Percentiles rank a stretch among this genome's conserved stretches.
Evolutionary conservation across 2,888 invertebrate genomes (phyloP).

Genomic region (Anthoptus insignis): DNA sequence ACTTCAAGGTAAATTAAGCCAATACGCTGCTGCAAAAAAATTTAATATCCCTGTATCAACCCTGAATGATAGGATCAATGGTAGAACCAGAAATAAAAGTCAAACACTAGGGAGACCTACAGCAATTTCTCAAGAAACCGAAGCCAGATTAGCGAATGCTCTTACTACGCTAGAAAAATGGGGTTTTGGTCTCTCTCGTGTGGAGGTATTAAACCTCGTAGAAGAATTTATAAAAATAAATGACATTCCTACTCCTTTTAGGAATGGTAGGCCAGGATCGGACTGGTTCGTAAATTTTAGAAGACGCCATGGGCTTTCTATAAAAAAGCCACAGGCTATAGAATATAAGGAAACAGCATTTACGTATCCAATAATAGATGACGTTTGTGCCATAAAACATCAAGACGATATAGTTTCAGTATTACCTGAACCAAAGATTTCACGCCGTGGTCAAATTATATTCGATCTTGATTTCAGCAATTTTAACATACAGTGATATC

Average conservation of each 20-base stretch:
- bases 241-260: constrained; percentile 53
- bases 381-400: constrained; percentile 17
- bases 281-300: constrained; percentile 57
- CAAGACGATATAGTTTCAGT: constrained; percentile 38
- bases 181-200: constrained; percentile 58
- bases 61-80: background rate
- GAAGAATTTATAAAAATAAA: constrained; percentile 52
- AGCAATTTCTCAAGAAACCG: constrained; percentile 34
- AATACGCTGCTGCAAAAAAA: background rate
- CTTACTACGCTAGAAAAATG: constrained; percentile 54
- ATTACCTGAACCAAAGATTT: constrained; percentile 37
- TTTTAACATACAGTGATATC: background rate
- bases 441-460: constrained; percentile 22
- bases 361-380: background rate
- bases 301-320: constrained; percentile 54
- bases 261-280: constrained; percentile 53
- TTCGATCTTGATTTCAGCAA: background rate
- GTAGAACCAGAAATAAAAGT: background rate
- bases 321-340: constrained; percentile 62
- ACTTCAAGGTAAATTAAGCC: too few species aligned
- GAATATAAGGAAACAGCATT: too few species aligned
- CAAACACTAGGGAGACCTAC: constrained; percentile 1
- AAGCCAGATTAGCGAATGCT: constrained; percentile 41
- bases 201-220: constrained; percentile 56
- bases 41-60: background rate